A percentile compares a stretch with the other conserved stretches of the same genome.
Conservation (phyloP, 35 echinoderm and acorn worm species). For the Ptychodera flava region DNA sequence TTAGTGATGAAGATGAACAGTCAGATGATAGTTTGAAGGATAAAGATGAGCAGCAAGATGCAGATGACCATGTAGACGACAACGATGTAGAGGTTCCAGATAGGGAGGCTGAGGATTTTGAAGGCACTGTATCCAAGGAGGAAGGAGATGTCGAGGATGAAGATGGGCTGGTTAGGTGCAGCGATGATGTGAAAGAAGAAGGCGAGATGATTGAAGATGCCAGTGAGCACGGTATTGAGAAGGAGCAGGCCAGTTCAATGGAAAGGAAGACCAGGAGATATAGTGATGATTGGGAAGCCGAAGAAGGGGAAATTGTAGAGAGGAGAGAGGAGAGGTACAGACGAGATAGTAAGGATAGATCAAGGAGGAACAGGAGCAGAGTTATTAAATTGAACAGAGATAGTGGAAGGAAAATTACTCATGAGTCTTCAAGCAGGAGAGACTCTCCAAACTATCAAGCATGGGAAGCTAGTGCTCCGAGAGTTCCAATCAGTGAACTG, state of each 20-base stretch:
- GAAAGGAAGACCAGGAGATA: conserved; percentile 23
- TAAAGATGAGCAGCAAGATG: background rate
- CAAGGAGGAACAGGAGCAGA: conserved; percentile 14
- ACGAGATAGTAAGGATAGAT: conserved; percentile 24
- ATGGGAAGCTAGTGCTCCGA: background rate
- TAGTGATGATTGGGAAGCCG: conserved; percentile 14
- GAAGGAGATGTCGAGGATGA: conserved; percentile 29
- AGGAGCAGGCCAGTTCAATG: conserved; percentile 6
- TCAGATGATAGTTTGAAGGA: conserved; percentile 4
- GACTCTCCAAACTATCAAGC: background rate
- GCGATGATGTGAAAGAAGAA: conserved; percentile 11
- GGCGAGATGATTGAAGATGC: background rate
- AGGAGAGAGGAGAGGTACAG: conserved; percentile 30
- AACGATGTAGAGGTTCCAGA: conserved; percentile 19
- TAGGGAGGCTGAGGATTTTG: conserved; percentile 30
- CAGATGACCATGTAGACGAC: conserved; percentile 31
- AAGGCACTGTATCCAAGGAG: conserved; percentile 7
- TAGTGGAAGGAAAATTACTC: background rate
- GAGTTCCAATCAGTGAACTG: background rate
- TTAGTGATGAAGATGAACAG: background rate
- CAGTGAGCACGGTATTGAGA: background rate
- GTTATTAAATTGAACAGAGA: background rate
- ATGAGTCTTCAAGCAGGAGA: background rate
- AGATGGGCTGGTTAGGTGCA: background rate
- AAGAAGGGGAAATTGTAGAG: conserved; percentile 22